Evolutionary conservation across 2,113 vertebrate species (phyloP).

Genomic region (Clinocottus analis): DNA sequence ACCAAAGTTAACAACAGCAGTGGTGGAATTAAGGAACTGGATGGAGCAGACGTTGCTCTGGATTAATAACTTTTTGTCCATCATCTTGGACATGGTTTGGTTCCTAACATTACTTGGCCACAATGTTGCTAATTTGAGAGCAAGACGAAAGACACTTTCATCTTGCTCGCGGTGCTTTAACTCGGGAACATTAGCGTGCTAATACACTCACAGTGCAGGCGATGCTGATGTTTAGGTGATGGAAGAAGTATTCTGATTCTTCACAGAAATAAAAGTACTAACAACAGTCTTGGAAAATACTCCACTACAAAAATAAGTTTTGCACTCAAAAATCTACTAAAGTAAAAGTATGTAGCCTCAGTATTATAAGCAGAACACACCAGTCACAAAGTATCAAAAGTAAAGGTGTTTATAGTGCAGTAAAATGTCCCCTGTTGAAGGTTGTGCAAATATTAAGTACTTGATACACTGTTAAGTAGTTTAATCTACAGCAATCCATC

Average conservation of each 20-base stretch:
- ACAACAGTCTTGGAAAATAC: not conserved
- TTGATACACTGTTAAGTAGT: too few relatives aligned
- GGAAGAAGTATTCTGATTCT: not conserved
- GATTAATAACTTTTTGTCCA: constrained; percentile 12
- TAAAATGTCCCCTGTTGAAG: not conserved
- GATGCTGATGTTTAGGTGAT: not conserved
- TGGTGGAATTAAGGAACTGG: constrained; percentile 11
- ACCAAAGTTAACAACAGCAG: not conserved
- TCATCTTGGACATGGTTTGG: not conserved
- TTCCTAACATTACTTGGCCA: not conserved
- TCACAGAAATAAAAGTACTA: not conserved
- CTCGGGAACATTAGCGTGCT: not conserved
- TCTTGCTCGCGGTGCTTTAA: not conserved
- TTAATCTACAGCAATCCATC: not conserved
- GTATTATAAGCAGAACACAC: not conserved
- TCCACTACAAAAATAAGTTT: not conserved
- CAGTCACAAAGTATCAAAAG: not conserved
- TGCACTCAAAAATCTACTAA: not conserved
- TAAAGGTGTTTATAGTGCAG: not conserved
- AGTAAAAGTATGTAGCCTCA: not conserved
- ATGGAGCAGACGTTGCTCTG: constrained; percentile 4
- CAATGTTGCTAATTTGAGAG: not conserved
- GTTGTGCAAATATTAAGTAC: not conserved
- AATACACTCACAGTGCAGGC: not conserved
- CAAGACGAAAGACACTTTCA: not conserved